Conservation (phyloP, 2,888 invertebrate species). For the Sphecodes monilicornis region DNA sequence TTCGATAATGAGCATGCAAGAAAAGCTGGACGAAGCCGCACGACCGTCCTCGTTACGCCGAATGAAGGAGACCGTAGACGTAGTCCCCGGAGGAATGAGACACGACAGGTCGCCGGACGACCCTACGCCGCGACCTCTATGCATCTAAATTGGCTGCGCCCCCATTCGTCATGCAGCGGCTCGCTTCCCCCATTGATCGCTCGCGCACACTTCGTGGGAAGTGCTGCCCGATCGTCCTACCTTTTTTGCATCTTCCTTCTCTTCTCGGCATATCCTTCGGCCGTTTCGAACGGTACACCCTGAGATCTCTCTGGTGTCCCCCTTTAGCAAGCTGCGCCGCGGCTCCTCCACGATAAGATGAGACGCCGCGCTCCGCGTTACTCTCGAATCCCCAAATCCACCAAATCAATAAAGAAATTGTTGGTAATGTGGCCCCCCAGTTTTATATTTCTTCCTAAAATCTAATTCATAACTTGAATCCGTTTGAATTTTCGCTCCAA, state of each 20-base stretch:
- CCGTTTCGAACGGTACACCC: constrained; percentile 54
- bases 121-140: constrained; percentile 70
- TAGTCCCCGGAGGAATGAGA: constrained; percentile 57
- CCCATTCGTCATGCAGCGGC: constrained; percentile 69
- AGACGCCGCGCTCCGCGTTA: neutral
- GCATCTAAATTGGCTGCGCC: constrained; percentile 73
- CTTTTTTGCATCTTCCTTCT: constrained; percentile 52
- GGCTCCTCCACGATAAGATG: neutral
- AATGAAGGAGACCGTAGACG: constrained; percentile 48
- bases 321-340: constrained; percentile 17
- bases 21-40: constrained; percentile 37
- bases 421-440: too few species aligned
- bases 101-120: constrained; percentile 73
- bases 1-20: constrained; percentile 49
- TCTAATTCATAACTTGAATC: too few species aligned
- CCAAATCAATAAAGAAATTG: too few species aligned
- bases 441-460: too few species aligned
- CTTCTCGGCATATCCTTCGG: constrained; percentile 39
- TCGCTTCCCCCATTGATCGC: constrained; percentile 68
- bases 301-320: constrained; percentile 43
- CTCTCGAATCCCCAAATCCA: too few species aligned
- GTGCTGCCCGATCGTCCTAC: constrained; percentile 53
- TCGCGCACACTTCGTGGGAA: constrained; percentile 74
- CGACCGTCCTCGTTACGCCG: constrained; percentile 59
- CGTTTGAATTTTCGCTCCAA: too few species aligned